phyloP scores from a whole-genome alignment of 2,888 invertebrate species.

The Drosophila mayaguana region DNA sequence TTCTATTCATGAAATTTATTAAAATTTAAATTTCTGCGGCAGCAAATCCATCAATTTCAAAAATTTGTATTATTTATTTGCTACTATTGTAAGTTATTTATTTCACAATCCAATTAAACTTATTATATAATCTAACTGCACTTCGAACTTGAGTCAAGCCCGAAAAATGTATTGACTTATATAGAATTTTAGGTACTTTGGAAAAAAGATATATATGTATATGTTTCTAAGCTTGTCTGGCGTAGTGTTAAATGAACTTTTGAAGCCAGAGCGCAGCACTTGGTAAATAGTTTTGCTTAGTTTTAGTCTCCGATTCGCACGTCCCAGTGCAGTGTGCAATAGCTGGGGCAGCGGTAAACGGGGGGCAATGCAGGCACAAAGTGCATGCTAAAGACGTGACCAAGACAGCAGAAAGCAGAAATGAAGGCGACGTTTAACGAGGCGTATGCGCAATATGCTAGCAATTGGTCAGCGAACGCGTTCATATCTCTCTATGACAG shows the following conservation, averaged over 20 bases:
- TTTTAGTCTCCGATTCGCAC: slow-evolving; percentile 48
- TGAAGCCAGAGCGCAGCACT: slow-evolving; percentile 26
- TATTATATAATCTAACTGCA: not conserved
- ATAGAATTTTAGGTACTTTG: not conserved
- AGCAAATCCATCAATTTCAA: no score
- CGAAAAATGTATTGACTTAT: not conserved
- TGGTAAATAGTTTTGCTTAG: slow-evolving; percentile 33
- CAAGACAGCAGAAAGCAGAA: slow-evolving; percentile 55
- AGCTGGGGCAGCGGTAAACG: slow-evolving; percentile 43
- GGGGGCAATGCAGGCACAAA: slow-evolving; percentile 41
- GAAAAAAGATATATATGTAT: not conserved
- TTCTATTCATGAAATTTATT: no score
- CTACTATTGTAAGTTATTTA: no score
- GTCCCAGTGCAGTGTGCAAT: slow-evolving; percentile 39
- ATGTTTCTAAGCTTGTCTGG: not conserved
- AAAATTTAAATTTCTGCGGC: no score
- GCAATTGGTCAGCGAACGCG: slow-evolving; percentile 47
- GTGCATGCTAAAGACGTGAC: slow-evolving; percentile 73
- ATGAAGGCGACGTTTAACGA: slow-evolving; percentile 48
- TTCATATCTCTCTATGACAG: slow-evolving; percentile 49
- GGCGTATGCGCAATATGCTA: slow-evolving; percentile 68
- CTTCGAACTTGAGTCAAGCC: not conserved
- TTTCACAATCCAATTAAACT: no score
- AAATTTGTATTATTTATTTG: no score
- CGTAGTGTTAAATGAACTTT: not conserved